These are phyloP conservation scores for Bhutanitis thaidina DNA, from an alignment of 2,888 invertebrate species.

Conservation along the genomic window DNA sequence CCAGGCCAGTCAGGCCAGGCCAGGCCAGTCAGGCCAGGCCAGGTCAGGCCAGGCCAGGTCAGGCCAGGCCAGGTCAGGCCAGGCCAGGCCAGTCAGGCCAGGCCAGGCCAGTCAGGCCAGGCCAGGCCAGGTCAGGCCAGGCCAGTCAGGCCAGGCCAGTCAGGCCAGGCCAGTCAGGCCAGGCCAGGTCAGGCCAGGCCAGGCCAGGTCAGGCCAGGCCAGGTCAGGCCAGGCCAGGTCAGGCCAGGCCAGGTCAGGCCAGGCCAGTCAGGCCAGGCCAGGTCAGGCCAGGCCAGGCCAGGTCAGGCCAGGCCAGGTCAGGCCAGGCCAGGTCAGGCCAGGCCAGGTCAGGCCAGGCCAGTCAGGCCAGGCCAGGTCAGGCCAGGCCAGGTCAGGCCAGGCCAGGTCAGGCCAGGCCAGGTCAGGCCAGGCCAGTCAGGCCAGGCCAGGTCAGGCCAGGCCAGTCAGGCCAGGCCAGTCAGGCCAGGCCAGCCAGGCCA, in stretches of 20 bases:
- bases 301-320: conserved; percentile 19
- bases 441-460: no score
- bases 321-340: conserved; percentile 18
- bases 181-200: conserved; percentile 23
- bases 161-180: not conserved
- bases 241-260: not conserved
- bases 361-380: no score
- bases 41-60: conserved; percentile 25
- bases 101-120: conserved; percentile 26
- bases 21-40: not conserved
- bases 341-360: conserved; percentile 7
- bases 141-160: conserved; percentile 7
- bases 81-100: conserved; percentile 29
- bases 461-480: no score
- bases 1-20: no score
- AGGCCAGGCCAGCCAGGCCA: no score
- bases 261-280: conserved; percentile 6
- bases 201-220: conserved; percentile 26
- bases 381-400: no score
- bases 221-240: conserved; percentile 12
- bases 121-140: conserved; percentile 19
- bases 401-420: no score
- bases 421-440: not conserved
- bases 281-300: conserved; percentile 16
- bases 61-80: conserved; percentile 26